Evolutionary conservation across 2,888 invertebrate species (phyloP), one percentile per base, ranked within the genome.

Genomic region (Tachina lurida): DNA sequence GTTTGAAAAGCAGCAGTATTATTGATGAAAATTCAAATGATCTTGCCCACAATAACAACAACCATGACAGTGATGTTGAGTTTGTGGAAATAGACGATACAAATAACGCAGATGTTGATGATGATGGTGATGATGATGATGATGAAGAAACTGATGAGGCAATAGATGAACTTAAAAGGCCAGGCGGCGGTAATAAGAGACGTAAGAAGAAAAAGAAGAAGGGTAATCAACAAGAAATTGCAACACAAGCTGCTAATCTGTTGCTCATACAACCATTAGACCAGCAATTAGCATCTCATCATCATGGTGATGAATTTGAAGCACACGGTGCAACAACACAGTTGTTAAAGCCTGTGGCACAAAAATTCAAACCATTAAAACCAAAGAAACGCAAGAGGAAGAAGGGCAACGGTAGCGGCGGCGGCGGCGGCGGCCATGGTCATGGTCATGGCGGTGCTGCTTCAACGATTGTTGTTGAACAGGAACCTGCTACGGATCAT

Each of bases 341-440:
- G n/a, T 41, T 65, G 45, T 67, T 84, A 75, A 87, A 60, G 79
- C 90, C 67, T 84, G 9, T 56, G 22, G 15, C 1, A 5, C 63
- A 65, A 7, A 47, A 89, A 89, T 80, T 85, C 12, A 89, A 88
- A 19, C 90, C 91, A 1, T 58, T 84, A 58, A 91, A 90, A 85
- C 87, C 89, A 13, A 92, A 92, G 86, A 90, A 90, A 54, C 90
- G 88, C 83, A 92, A 89, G 85, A 90, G 90, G 76, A 90, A 89
- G 84, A 91, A 91, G 67, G 77, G 75, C 31, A 45, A 86, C 49
- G 17, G 63, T 54, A 45, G 62, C 10, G 84, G 78, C 17, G 85
- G 22, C 22, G 22, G 22, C n/a, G n/a, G n/a, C 31, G 31, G 31
- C 31, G 31, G 31, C 7, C 31, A 31, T 31, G 31, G 31, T 31